Percentiles rank a stretch among this genome's conserved stretches.
Conservation (phyloP, 2,113 vertebrate genomes). For the Pygoscelis antarcticus region DNA sequence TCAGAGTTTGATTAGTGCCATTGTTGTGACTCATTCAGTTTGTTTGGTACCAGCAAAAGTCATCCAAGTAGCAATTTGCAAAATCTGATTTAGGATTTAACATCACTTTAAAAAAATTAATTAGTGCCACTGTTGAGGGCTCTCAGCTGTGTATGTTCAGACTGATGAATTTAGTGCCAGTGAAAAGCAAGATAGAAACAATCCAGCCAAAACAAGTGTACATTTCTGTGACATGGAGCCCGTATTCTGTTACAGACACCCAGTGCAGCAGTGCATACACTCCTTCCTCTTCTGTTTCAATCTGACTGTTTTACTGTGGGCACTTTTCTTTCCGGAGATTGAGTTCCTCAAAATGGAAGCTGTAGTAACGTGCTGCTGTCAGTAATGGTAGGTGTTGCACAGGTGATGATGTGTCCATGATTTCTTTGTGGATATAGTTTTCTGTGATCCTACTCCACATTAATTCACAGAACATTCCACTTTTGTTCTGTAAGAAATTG, state of each 20-base stretch:
- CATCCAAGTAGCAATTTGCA: slow-evolving; percentile 13
- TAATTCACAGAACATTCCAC: not conserved
- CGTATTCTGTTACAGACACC: not conserved
- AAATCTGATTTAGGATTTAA: slow-evolving; percentile 41
- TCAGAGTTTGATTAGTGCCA: slow-evolving; percentile 1
- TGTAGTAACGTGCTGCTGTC: not conserved
- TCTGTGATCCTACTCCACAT: not conserved
- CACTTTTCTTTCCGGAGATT: not conserved
- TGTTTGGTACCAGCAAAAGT: slow-evolving; percentile 14
- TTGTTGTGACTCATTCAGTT: slow-evolving; percentile 27
- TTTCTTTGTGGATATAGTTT: not conserved
- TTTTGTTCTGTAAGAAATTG: not conserved
- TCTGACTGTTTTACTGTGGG: not conserved
- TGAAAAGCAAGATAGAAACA: not conserved
- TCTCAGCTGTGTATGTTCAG: not conserved
- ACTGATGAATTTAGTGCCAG: not conserved
- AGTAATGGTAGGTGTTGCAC: not conserved
- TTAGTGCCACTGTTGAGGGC: not conserved
- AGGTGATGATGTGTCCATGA: not conserved
- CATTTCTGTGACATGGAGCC: not conserved
- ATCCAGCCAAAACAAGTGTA: not conserved
- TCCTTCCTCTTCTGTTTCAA: not conserved
- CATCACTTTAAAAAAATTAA: slow-evolving; percentile 4
- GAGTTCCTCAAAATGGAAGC: not conserved
- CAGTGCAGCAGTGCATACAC: not conserved